These are phyloP conservation scores for Onychostoma macrolepis DNA, from an alignment of 2,113 vertebrate genomes.

Conservation along the genomic window DNA sequence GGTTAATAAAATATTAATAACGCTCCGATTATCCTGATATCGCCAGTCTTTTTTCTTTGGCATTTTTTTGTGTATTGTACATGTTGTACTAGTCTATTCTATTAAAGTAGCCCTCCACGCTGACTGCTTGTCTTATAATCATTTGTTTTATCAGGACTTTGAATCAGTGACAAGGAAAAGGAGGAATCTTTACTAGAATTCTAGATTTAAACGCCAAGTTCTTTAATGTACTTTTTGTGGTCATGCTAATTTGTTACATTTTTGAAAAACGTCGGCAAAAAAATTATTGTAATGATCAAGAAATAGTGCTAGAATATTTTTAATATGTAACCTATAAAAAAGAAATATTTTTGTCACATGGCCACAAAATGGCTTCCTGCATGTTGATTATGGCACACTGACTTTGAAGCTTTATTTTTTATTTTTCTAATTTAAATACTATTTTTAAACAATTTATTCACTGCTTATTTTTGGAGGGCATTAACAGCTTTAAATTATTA, in stretches of 20 bases:
- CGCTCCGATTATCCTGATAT: not conserved
- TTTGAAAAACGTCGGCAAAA: not conserved
- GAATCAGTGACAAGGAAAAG: not conserved
- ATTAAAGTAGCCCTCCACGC: not conserved
- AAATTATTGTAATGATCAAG: not conserved
- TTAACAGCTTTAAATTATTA: not conserved
- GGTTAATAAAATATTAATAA: not conserved
- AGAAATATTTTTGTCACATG: conserved; percentile 5
- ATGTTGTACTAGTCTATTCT: not conserved
- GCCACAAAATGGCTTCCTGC: conserved; percentile 10
- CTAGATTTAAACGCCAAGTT: not conserved
- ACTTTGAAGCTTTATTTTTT: not conserved
- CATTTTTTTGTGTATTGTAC: not conserved
- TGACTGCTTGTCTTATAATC: not conserved
- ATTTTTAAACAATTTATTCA: not conserved
- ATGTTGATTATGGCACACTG: not conserved
- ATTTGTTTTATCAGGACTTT: not conserved
- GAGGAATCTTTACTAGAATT: not conserved
- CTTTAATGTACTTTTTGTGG: not conserved
- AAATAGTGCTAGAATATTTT: not conserved
- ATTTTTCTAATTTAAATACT: not conserved
- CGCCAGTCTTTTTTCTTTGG: not conserved
- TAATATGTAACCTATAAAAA: too few relatives aligned
- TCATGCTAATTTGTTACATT: not conserved
- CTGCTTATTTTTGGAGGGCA: not conserved